Evolutionary conservation across 2,113 vertebrate species (phyloP).

Genomic region (human (Homo sapiens)): DNA sequence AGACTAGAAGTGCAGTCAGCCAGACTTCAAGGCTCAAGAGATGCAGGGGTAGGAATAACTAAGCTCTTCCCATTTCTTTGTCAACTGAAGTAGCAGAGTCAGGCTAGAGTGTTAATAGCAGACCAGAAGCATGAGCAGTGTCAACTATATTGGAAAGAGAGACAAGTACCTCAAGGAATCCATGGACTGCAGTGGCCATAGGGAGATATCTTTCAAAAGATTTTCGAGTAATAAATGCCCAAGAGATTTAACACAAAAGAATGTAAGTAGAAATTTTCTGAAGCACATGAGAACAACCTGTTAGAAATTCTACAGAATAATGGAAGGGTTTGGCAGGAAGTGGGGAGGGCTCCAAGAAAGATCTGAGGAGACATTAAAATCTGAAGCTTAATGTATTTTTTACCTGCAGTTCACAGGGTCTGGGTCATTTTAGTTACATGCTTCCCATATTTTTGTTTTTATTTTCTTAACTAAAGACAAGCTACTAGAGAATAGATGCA

Average conservation of each 20-base stretch:
- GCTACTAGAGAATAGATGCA: background rate
- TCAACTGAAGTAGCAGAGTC: background rate
- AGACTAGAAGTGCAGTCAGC: accelerated
- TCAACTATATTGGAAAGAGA: background rate
- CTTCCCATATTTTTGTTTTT: background rate
- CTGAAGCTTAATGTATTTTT: background rate
- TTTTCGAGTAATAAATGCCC: background rate
- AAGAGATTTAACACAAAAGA: background rate
- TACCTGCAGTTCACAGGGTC: background rate
- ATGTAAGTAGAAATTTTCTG: background rate
- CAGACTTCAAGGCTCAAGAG: background rate
- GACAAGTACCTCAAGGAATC: background rate
- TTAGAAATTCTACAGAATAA: background rate
- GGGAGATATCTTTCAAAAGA: background rate
- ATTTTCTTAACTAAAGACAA: background rate
- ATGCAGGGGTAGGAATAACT: background rate
- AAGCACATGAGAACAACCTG: background rate
- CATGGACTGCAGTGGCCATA: too few relatives aligned
- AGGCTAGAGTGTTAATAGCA: background rate
- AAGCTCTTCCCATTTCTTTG: background rate
- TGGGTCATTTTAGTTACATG: background rate
- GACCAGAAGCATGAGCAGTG: accelerated
- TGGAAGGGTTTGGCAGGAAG: background rate
- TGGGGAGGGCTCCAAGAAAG: background rate
- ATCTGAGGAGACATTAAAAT: background rate